Conservation (phyloP, 2,888 invertebrate genomes). For the Caenorhabditis sulstoni region DNA sequence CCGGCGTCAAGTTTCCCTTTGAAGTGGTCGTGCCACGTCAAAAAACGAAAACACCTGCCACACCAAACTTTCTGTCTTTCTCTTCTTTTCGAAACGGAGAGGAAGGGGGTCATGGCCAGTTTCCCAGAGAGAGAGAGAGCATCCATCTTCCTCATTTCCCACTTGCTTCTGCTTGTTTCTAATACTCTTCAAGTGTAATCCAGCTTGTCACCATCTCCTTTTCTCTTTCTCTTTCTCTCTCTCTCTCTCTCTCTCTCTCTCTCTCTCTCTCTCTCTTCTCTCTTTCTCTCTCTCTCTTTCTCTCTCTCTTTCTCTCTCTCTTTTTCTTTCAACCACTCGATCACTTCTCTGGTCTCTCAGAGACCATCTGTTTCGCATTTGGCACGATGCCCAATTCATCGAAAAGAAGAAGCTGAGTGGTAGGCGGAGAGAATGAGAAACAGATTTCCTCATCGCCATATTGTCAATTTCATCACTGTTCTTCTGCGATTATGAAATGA, state of each 20-base stretch:
- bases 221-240: no score
- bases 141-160: neutral
- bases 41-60: no score
- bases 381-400: constrained; percentile 41
- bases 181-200: neutral
- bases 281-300: neutral
- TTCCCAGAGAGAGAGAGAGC: no score
- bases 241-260: no score
- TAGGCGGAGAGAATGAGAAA: constrained; percentile 22
- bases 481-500: neutral
- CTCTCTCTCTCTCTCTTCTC: neutral
- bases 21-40: no score
- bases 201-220: neutral
- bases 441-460: no score
- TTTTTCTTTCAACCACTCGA: neutral
- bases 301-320: constrained; percentile 2
- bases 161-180: constrained; percentile 4
- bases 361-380: constrained; percentile 52
- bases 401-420: constrained; percentile 12
- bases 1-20: no score
- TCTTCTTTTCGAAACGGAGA: no score
- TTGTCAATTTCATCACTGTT: no score
- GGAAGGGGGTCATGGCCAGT: constrained; percentile 17
- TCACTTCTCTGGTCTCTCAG: constrained; percentile 20
- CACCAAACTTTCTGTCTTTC: no score